These are phyloP conservation scores for Alexandromys fortis DNA, from an alignment of 2,113 vertebrate species.

Conservation along the genomic window DNA sequence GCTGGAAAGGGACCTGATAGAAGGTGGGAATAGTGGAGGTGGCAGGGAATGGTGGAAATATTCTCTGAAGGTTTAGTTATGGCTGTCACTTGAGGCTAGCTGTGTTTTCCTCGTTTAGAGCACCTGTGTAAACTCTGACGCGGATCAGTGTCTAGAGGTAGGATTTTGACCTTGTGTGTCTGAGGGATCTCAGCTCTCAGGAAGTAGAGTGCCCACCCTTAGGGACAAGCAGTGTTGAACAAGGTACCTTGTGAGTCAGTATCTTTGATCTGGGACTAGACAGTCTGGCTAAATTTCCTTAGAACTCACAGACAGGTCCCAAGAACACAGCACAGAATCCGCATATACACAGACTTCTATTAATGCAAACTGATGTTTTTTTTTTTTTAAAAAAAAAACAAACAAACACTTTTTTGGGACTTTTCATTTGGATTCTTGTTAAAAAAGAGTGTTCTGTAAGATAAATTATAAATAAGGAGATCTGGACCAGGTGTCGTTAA, in stretches of 20 bases:
- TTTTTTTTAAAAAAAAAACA: no score
- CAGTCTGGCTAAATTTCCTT: background rate
- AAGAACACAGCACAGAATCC: background rate
- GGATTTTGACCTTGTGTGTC: background rate
- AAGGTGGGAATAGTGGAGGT: background rate
- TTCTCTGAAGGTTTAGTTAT: background rate
- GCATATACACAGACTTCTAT: background rate
- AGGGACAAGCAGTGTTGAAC: background rate
- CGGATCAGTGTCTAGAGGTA: background rate
- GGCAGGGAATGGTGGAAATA: background rate
- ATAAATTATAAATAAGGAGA: background rate
- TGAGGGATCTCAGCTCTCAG: background rate
- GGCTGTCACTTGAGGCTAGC: background rate
- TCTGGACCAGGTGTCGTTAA: background rate
- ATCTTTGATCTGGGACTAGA: background rate
- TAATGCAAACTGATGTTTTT: background rate
- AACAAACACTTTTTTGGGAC: background rate
- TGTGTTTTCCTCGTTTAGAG: background rate
- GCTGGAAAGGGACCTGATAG: background rate
- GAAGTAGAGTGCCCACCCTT: background rate
- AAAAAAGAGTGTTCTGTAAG: constrained; percentile 18
- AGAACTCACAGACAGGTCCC: background rate
- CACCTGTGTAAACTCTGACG: background rate
- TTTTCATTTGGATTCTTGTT: background rate
- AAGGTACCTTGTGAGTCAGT: background rate